Base-by-base conservation (phyloP, 2,888 invertebrate genomes). In the Cantharis rustica region DNA sequence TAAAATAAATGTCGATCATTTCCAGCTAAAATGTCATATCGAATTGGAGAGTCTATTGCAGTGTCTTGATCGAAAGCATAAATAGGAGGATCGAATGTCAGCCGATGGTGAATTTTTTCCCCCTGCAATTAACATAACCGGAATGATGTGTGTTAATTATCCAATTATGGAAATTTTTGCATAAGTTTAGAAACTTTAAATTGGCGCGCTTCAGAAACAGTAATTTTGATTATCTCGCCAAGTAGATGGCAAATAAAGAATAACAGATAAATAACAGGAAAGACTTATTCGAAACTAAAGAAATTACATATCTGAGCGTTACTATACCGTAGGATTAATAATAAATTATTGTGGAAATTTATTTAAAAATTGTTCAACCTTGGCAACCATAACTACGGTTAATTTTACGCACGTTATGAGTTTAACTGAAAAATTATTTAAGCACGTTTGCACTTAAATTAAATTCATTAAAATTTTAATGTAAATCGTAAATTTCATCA, bases 21-120 rank as follows among this genome's bases (percentile, higher is more conserved):
- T 1, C 96, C 96, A 2, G 95, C 91, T 17, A 95, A 91, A 69
- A 96, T 92, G 80, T 95, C 95, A 86, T 96, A 96, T 0, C 93
- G 90, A 0, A 96, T 89, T 0, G 93, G 90, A 0, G 94, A 91
- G 81, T 94, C 93, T 63, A 96, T 91, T 0, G 94, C 95, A 1
- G 90, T 84, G 86, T 96, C 96, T 86, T 95, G 95, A 87, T 96
- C 96, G 80, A 91, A 92, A 0, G 96, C 96, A 81, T 91, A 91
- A 66, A 96, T 95, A 1, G 93, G 91, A 0, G 93, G 92, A 4
- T 91, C 89, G 84, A 96, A 94, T 72, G 90, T 88, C 1, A 97
- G 88, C 79, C 93, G 93, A 80, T 92, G 91, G 83, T 95, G 93
- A 68, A 96, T 92, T 20, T 91, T 89, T 75, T 92, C 92, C 4